Evolutionary conservation across 2,797 vertebrate species (phyloP).

Genomic region (Varecia variegata): DNA sequence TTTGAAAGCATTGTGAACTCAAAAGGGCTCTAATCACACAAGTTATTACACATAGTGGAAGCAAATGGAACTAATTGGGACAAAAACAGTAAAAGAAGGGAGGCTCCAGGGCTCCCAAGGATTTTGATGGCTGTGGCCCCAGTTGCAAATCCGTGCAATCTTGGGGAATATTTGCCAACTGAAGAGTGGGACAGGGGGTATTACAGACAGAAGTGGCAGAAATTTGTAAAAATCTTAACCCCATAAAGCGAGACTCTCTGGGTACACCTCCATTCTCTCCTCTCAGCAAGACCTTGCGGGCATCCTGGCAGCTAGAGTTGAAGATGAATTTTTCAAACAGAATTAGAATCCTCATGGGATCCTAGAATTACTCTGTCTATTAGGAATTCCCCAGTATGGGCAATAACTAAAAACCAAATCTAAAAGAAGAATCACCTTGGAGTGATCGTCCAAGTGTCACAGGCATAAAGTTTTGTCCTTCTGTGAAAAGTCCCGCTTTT

Average conservation of each 20-base stretch:
- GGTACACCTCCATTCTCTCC: neutral
- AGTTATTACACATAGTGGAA: neutral
- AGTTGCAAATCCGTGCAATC: neutral
- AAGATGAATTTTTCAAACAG: neutral
- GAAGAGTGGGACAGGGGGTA: accelerated
- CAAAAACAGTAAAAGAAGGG: neutral
- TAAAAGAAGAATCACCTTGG: neutral
- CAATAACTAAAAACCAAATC: too few species aligned
- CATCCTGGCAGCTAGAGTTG: accelerated
- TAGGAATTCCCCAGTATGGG: neutral
- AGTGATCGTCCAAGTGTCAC: accelerated
- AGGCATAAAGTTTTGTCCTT: accelerated
- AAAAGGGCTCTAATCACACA: neutral
- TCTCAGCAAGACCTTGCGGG: neutral
- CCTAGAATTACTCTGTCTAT: neutral
- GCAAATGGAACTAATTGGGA: neutral
- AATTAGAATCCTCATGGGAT: neutral
- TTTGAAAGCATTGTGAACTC: slow-evolving; percentile 25
- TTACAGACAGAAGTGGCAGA: too few species aligned
- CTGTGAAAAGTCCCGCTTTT: accelerated
- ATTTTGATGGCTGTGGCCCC: neutral
- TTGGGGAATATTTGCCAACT: accelerated
- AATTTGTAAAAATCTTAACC: neutral
- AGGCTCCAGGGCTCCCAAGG: neutral
- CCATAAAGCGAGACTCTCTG: neutral